Evolutionary conservation across 2,888 invertebrate species (phyloP).

Genomic region (Molanna angustata): DNA sequence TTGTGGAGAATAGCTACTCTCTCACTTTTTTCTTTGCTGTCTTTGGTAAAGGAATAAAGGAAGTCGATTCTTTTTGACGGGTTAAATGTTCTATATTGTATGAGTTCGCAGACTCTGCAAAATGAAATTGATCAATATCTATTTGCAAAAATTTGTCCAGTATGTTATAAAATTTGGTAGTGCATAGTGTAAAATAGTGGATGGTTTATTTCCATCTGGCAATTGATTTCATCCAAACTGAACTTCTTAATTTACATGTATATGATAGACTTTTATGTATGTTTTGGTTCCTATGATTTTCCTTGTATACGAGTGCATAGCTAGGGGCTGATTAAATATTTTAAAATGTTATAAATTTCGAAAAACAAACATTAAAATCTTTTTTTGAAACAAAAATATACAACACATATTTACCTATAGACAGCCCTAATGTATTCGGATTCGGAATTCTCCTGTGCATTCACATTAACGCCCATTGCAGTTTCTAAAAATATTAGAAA

Average conservation of each 20-base stretch:
- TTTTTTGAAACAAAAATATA: not conserved
- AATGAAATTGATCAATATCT: not conserved
- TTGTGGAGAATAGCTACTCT: slow-evolving; percentile 37
- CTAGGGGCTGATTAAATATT: not conserved
- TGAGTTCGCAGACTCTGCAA: slow-evolving; percentile 18
- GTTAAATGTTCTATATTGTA: slow-evolving; percentile 9
- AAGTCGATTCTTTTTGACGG: slow-evolving; percentile 13
- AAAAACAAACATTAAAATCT: not conserved
- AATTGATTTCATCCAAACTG: no score
- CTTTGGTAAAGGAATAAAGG: slow-evolving; percentile 39
- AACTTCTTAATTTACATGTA: no score
- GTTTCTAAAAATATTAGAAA: no score
- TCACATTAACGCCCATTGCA: slow-evolving; percentile 60
- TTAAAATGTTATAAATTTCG: not conserved
- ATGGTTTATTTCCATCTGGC: no score
- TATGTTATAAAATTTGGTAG: no score
- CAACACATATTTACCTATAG: slow-evolving; percentile 19
- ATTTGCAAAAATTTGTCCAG: not conserved
- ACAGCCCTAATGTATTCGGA: slow-evolving; percentile 55
- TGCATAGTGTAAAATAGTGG: no score
- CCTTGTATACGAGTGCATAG: no score
- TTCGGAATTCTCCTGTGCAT: slow-evolving; percentile 52
- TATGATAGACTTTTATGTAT: no score
- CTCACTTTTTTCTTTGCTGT: slow-evolving; percentile 46
- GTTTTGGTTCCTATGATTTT: no score